Conservation (phyloP, 2,113 vertebrate species). For the Notiomystis cincta region DNA sequence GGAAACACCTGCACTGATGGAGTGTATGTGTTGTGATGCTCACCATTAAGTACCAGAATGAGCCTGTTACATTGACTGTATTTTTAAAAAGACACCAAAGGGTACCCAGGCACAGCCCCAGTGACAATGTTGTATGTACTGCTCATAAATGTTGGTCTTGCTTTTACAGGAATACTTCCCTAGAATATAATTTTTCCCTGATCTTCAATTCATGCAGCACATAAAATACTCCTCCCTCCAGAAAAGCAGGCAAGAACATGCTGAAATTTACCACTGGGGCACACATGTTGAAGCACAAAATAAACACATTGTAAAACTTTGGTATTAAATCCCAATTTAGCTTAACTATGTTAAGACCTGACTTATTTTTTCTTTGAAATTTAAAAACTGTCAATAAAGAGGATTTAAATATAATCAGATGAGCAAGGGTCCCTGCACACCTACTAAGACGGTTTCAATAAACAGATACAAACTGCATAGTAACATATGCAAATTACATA, state of each 20-base stretch:
- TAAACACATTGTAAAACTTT: background rate
- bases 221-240: background rate
- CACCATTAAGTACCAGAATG: background rate
- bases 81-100: background rate
- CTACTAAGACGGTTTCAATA: background rate
- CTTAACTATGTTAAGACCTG: background rate
- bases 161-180: background rate
- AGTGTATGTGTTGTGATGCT: accelerated
- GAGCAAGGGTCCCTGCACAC: background rate
- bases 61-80: background rate
- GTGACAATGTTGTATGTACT: accelerated
- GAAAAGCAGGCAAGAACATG: background rate
- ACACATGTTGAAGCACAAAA: background rate
- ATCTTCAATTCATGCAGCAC: background rate
- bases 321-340: background rate
- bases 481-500: background rate
- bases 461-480: background rate
- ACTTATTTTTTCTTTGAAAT: background rate
- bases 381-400: background rate
- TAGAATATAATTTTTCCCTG: background rate
- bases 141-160: background rate
- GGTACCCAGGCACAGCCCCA: background rate
- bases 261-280: background rate
- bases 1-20: background rate
- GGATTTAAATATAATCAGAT: background rate